Evolutionary conservation across 2,113 vertebrate genomes (phyloP), one percentile per base, ranked within the genome.

Genomic region (Nettapus auritus): DNA sequence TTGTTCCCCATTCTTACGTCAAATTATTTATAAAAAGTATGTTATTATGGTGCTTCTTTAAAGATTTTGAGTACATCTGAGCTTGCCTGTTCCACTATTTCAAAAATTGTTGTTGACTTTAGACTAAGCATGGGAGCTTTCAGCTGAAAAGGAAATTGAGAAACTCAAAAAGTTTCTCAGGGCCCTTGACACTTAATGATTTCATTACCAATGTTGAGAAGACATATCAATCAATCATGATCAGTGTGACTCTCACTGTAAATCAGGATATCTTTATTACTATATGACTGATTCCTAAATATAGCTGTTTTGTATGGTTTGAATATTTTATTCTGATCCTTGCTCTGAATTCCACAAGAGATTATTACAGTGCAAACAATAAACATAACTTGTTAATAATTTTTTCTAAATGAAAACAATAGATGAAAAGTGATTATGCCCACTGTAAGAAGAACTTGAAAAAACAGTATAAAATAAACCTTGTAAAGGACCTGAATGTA

Each of bases 171-270:
- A 34, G 18, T 46, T 20, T 75, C 64, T 53, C 0, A 0, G 26
- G 71, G 18, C 40, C 64, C 38, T 75, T 77, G 9, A 63, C 74
- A 59, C 31, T 40, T 79, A 57, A 25, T 53, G 53, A 70, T 81
- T 88, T 89, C 7, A 40, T 92, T 81, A 64, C 18, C 44, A 46
- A 20, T 46, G 33, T 22, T 69, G 44, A 46, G 44, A 93, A 90
- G 33, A 82, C 33, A 1, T 60, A 60, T 38, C 75, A 86, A 3
- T 90, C 82, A 96, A 76, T 92, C 93, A 95, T 26, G 19, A 89
- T 87, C 50, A 80, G 19, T 94, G 74, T 86, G 86, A 90, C 59
- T 94, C 55, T 93, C 56, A 53, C 57, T 70, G 28, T 91, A 88
- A 75, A 56, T 71, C 71, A 94, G 23, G 50, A 25, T 84, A 57